Base-by-base conservation (phyloP, 2,888 invertebrate genomes). In the Phalangium opilio region DNA sequence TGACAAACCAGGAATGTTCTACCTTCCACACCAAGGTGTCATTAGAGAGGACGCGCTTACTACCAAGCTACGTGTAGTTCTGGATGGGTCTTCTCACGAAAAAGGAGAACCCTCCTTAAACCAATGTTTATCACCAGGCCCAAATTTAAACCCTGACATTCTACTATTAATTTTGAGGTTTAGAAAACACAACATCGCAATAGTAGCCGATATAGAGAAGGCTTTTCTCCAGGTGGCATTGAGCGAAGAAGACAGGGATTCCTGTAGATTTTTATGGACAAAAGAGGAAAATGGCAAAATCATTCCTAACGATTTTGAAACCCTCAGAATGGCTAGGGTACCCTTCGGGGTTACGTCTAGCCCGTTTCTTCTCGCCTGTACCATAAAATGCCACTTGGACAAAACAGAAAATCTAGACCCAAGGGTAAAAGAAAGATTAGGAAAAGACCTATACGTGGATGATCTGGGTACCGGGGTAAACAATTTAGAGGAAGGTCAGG, bases 131-230 rank as follows among this genome's bases (percentile, higher is more conserved):
- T n/a, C 11, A 3, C 12, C 36, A 2, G 49, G 49, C 5, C 42
- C 49, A 19, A 41, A 49, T 27, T n/a, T 49, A 11, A 35, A 38
- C 17, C 41, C 44, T 3, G 43, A 36, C 27, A 44, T 47, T 20
- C 12, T 44, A 11, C 15, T 5, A 1, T 15, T 36, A n/a, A 21
- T 47, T 14, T 32, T 47, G 20, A 42, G 17, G n/a, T 42, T 46
- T 33, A 21, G 46, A 14, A 61, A 14, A 14, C 2, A 48, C 34
- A 41, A 48, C 34, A 33, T 47, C 34, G 49, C 49, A n/a, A 21
- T 49, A 17, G 41, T 42, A 3, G 5, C 10, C 7, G 50, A 50
- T 18, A 39, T 43, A 10, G 38, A 49, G 18, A 48, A 50, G 27
- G 47, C 50, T 15, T 47, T 47, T 45, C 44, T 44, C 18, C 36